These are phyloP conservation scores for Papilio glaucus DNA, from an alignment of 1,140 invertebrate species.

Conservation along the genomic window DNA sequence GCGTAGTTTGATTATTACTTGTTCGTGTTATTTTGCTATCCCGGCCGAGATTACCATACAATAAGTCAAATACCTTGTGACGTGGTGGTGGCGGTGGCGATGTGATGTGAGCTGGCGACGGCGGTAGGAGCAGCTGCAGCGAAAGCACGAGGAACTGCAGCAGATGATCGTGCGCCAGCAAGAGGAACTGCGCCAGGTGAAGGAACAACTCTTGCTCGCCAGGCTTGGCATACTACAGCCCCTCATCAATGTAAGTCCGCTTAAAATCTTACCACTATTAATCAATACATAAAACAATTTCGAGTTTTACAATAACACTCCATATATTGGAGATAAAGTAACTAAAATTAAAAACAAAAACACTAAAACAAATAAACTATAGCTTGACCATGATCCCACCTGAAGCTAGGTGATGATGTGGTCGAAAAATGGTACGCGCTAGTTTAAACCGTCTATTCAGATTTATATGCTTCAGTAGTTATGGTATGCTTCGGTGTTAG, in stretches of 20 bases:
- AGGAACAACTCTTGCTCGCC: conserved; percentile 93
- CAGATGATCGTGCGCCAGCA: conserved; percentile 93
- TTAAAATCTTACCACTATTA: too few species aligned
- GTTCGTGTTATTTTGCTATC: not conserved
- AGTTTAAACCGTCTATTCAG: too few species aligned
- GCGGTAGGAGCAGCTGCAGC: conserved; percentile 89
- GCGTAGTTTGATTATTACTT: not conserved
- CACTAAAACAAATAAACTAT: too few species aligned
- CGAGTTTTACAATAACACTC: too few species aligned
- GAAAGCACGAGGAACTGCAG: conserved; percentile 93
- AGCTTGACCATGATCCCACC: too few species aligned
- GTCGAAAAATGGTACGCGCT: too few species aligned
- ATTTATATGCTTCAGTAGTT: too few species aligned
- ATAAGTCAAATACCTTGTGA: conserved; percentile 28
- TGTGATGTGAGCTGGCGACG: conserved; percentile 68
- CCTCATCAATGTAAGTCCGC: conserved; percentile 85
- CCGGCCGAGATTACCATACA: not conserved
- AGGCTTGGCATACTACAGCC: conserved; percentile 90
- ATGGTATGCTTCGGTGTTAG: too few species aligned
- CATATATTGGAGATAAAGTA: too few species aligned
- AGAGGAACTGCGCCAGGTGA: conserved; percentile 91
- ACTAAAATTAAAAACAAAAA: too few species aligned
- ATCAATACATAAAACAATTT: too few species aligned
- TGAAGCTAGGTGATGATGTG: too few species aligned
- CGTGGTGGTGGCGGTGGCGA: conserved; percentile 33